Base-by-base conservation (phyloP, 2,797 vertebrate species). In the Gorsachius magnificus region DNA sequence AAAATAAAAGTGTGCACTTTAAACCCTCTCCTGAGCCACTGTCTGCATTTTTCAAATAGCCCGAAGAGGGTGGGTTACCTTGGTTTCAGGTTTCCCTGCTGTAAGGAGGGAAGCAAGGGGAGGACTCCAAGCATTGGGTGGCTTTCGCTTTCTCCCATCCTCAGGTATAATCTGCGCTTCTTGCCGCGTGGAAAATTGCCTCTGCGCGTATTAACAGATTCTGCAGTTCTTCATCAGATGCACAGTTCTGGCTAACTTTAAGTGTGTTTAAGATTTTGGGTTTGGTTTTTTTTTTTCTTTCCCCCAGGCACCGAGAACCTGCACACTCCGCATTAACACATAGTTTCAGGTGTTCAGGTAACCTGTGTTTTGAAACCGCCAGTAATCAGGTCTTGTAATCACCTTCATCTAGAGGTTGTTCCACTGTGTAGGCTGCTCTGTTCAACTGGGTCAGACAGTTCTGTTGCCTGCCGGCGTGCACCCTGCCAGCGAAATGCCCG, bases 1-100 rank as follows among this genome's bases (percentile, higher is more conserved):
- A 97, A 98, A 98, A 98, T 97, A 97, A 97, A 97, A 89, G 93
- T 95, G 97, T 98, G 97, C 96, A 97, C 97, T 98, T 97, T 97
- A 97, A 97, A 97, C 97, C 83, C 82, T 95, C 88, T 95, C 96
- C 85, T 29, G 22, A 72, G 95, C 65, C 78, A 91, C 87, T 86
- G 53, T 78, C 65, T 96, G 61, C 68, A 7, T 91, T 85, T 95
- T 95, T 63, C 69, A 60, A 87, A 78, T 14, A 85, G 46, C 75
- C 38, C 13, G 3, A 36, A 68, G 61, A 87, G 60, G 65, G 38
- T 72, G 72, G 72, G 71, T 93, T 53, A 35, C 64, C 45, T 60
- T 77, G 68, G 17, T 68, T 94, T 92, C 6, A 2, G n/a, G 45
- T 87, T 83, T 78, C 61, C 57, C 24, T 80, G 46, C 57, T 71